Evolutionary conservation across 2,797 vertebrate genomes (phyloP), one percentile per base, ranked within the genome.

Genomic region (Pangasius larnaudii): DNA sequence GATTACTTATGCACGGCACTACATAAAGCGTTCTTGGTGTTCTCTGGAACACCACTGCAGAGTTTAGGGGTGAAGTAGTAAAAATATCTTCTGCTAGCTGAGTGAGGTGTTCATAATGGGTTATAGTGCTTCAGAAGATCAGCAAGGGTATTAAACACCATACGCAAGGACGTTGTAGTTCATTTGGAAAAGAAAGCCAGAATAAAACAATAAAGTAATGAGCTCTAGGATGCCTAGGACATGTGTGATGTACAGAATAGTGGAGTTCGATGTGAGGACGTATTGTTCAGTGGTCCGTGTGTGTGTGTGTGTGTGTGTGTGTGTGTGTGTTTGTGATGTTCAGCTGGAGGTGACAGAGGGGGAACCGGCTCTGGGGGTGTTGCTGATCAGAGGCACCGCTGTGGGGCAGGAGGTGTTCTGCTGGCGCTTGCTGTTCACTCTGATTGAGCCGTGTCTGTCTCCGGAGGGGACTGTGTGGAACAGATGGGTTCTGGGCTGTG

Each of bases 401-500:
- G 71, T 27, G 22, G 39, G 71, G 16, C 46, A 53, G 49, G 33
- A 56, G 49, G 49, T 53, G 77, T 30, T 24, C 3, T 11, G 49
- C 13, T 56, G 79, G 33, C 1, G 6, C 61, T 22, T 42, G 56
- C 22, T 27, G 56, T 61, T 42, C 8, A 11, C 22, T 79, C 51
- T 61, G 56, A 61, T 27, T 27, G 79, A 59, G 10, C 5, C 2
- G 13, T n/a, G 36, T n/a, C 56, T 59, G 53, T 59, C 78, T 53
- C 51, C 79, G 61, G 79, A 81, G 56, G 58, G 13, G 24, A n/a
- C 22, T 24, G 36, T 82, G 80, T 46, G 80, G 58, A 82, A 46
- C 58, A 42, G 82, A 67, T 51, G 82, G 61, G 82, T 53, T 84
- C 63, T 19, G 61, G 63, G 46, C 42, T 84, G 11, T 42, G 56